These are phyloP conservation scores for Stenopsyche tienmushanensis DNA, from an alignment of 1,140 invertebrate genomes.

Conservation along the genomic window DNA sequence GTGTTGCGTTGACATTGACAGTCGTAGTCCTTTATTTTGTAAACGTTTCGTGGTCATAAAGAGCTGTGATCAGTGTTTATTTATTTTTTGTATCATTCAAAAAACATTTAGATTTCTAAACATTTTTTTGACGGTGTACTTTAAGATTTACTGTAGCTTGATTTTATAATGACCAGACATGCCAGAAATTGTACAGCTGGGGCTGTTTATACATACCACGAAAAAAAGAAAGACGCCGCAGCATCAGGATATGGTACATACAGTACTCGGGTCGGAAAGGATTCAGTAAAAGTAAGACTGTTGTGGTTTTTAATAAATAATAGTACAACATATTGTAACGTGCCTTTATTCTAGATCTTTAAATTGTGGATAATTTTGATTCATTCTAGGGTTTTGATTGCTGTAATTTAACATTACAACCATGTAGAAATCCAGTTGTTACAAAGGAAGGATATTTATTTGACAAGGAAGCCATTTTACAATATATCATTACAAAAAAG, in stretches of 20 bases:
- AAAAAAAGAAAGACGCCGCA: constrained; percentile 94
- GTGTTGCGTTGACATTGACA: no score
- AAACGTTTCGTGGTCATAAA: no score
- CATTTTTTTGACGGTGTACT: no score
- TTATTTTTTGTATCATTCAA: no score
- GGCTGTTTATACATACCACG: constrained; percentile 97
- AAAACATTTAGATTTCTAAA: no score
- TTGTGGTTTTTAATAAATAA: no score
- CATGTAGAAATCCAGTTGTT: constrained; percentile 54
- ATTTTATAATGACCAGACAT: constrained; percentile 97
- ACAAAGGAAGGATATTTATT: constrained; percentile 88
- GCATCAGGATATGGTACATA: constrained; percentile 90
- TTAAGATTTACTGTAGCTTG: no score
- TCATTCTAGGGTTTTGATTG: constrained; percentile 80
- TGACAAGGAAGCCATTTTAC: constrained; percentile 95
- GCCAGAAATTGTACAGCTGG: constrained; percentile 97
- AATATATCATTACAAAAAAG: constrained; percentile 96
- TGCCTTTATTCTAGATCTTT: not conserved
- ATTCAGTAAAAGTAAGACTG: constrained; percentile 77
- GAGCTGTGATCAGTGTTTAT: no score
- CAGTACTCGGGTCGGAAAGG: constrained; percentile 84
- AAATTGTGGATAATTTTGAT: not conserved
- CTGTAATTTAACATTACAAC: constrained; percentile 95
- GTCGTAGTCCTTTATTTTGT: no score
- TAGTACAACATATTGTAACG: constrained; percentile 46